Percentiles rank a stretch among this genome's conserved stretches.
Conservation (phyloP, 2,888 invertebrate genomes). For the Tenthredo distinguenda region DNA sequence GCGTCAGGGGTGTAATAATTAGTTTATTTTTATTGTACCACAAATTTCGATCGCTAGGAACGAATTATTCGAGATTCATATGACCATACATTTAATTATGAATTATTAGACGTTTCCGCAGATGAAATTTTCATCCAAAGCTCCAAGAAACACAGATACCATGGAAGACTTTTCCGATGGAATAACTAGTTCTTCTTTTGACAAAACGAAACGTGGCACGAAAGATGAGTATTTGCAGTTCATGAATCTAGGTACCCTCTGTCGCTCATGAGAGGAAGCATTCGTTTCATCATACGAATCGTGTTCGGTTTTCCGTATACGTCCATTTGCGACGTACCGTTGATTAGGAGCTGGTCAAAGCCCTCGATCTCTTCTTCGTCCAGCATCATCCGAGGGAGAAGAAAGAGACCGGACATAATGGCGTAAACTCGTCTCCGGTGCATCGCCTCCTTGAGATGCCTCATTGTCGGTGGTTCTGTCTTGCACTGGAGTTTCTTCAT, state of each 20-base stretch:
- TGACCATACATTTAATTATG: no score
- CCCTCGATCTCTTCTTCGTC: conserved; percentile 60
- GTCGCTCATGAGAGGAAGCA: conserved; percentile 61
- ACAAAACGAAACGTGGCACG: no score
- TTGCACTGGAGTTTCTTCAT: conserved; percentile 62
- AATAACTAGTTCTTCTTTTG: no score
- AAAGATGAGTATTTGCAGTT: not conserved
- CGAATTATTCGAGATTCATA: no score
- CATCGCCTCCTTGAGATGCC: conserved; percentile 61
- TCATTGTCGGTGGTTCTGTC: conserved; percentile 61
- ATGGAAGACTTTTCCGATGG: no score
- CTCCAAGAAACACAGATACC: no score
- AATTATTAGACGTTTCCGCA: no score
- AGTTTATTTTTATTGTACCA: no score
- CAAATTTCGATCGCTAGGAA: no score
- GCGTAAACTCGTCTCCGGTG: conserved; percentile 63
- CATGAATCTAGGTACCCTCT: conserved; percentile 62
- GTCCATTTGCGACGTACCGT: conserved; percentile 61
- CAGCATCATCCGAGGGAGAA: conserved; percentile 64
- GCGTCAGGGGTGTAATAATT: no score
- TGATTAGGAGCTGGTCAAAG: conserved; percentile 56
- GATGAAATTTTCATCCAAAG: no score
- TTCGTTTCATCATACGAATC: conserved; percentile 56
- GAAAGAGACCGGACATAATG: conserved; percentile 59
- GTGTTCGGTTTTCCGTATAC: conserved; percentile 63